Evolutionary conservation across 2,797 vertebrate species (phyloP).

Genomic region (Orientallactaga sibirica): DNA sequence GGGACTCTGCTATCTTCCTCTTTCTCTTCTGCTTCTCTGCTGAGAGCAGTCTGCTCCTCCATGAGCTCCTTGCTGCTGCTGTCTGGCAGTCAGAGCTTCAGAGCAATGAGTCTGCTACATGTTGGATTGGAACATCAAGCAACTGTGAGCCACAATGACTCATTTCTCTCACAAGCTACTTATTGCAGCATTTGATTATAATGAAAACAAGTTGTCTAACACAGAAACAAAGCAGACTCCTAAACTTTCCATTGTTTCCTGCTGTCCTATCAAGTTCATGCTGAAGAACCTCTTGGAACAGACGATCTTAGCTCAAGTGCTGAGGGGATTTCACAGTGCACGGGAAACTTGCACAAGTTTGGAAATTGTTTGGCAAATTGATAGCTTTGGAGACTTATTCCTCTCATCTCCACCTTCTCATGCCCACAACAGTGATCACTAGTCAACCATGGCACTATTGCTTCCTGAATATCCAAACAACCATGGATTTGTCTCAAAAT

Average conservation of each 20-base stretch:
- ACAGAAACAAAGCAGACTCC: background rate
- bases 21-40: background rate
- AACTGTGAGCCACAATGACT: background rate
- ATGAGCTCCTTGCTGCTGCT: accelerated
- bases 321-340: background rate
- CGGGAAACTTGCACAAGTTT: background rate
- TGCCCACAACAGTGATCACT: background rate
- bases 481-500: background rate
- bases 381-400: background rate
- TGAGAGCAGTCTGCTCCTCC: background rate
- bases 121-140: background rate
- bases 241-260: background rate
- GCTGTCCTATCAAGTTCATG: background rate
- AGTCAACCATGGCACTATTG: background rate
- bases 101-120: too few relatives aligned
- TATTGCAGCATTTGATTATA: background rate
- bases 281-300: background rate
- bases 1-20: background rate
- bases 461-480: background rate
- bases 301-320: background rate
- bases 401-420: too few relatives aligned
- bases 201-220: background rate
- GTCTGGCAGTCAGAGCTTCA: background rate
- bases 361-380: background rate
- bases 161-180: background rate